phyloP scores from a whole-genome alignment of 2,113 vertebrate genomes.

The Delphinus delphis region DNA sequence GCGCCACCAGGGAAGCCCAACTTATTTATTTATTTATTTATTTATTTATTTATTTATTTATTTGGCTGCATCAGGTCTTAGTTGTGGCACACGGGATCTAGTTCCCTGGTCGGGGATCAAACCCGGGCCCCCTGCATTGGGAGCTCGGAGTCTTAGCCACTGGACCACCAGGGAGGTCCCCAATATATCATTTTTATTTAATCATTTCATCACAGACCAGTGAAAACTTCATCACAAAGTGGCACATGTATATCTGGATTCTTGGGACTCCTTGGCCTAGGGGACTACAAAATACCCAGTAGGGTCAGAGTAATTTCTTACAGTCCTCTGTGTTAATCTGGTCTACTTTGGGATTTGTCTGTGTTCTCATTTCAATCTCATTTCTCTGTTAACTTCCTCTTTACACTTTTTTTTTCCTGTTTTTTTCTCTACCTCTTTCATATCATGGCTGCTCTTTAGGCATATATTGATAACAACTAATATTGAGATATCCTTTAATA shows the following conservation, averaged over 20 bases:
- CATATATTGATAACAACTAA: background rate
- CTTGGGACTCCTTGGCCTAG: background rate
- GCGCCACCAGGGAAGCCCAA: too few relatives aligned
- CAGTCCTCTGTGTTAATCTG: background rate
- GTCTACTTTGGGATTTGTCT: background rate
- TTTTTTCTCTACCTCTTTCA: background rate
- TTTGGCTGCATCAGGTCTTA: too few relatives aligned
- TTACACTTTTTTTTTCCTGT: background rate
- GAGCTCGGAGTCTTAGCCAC: too few relatives aligned
- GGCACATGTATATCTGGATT: background rate
- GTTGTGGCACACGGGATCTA: too few relatives aligned
- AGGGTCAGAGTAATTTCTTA: conserved; percentile 26
- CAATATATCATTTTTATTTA: background rate
- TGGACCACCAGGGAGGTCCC: too few relatives aligned
- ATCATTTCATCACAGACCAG: conserved; percentile 27
- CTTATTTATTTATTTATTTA: too few relatives aligned
- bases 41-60: too few relatives aligned
- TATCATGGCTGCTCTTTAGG: conserved; percentile 18
- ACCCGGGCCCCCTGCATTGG: too few relatives aligned
- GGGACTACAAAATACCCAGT: background rate
- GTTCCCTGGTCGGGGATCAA: too few relatives aligned
- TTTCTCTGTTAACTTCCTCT: background rate
- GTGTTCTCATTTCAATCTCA: background rate
- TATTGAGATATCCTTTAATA: conserved; percentile 3
- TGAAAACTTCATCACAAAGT: conserved; percentile 19